Evolutionary conservation across 2,888 invertebrate species (phyloP), one percentile per base, ranked within the genome.

Genomic region (Tetragonula carbonaria): DNA sequence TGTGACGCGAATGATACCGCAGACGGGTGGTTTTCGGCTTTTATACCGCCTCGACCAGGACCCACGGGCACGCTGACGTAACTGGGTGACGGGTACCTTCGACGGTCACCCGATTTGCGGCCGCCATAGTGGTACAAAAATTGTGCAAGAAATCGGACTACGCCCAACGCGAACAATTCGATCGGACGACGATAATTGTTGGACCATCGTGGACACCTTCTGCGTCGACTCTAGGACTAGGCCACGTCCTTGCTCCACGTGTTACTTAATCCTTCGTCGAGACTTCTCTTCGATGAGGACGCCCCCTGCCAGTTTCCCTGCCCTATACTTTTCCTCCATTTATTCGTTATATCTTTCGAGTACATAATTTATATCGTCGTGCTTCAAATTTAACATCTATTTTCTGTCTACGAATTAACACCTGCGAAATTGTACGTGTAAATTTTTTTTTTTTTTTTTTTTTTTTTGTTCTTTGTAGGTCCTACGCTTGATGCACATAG

Each of bases 141-240:
- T 93, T 93, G 92, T 91, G 93, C 91, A 92, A 93, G 92, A 91
- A 92, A 93, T 90, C 87, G 90, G 88, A 92, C 91, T 93, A 92
- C 92, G 90, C 92, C 91, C 92, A 91, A 86, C 67, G 76, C 83
- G 88, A 85, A 82, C 86, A 82, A 90, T 78, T 87, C 76, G 79
- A 78, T 65, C 80, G 74, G 62, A 65, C 45, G 51, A 70, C 67
- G 80, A 75, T 80, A 67, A 55, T 38, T 33, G 74, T 79, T 80
- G 79, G 74, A 87, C 78, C 82, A 78, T 88, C 65, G 66, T 75
- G 78, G 55, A 81, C 75, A 78, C 74, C 80, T 51, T 84, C 75
- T 66, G 18, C 63, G 74, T 66, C 81, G 81, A 87, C 87, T 28
- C 28, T 90, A 87, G 91, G 86, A 87, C 88, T 90, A 87, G 91